These are phyloP conservation scores for Protonibea diacanthus DNA, from an alignment of 2,797 vertebrate genomes.

Conservation along the genomic window DNA sequence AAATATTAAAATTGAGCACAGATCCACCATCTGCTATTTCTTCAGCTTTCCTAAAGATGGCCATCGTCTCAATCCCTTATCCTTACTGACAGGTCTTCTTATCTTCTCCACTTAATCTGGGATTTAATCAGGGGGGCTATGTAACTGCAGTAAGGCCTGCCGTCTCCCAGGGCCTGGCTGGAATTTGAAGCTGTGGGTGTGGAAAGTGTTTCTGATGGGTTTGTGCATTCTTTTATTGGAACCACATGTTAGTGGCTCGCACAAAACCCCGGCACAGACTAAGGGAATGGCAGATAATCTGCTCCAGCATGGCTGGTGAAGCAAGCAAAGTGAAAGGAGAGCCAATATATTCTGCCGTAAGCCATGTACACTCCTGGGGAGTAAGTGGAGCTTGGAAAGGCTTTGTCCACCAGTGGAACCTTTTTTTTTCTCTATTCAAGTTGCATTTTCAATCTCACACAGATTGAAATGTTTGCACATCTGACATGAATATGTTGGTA, in stretches of 20 bases:
- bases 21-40: constrained; percentile 67
- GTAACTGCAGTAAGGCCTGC: constrained; percentile 77
- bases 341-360: constrained; percentile 67
- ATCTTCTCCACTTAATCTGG: constrained; percentile 86
- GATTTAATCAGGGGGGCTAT: constrained; percentile 81
- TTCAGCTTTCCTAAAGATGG: constrained; percentile 70
- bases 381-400: constrained; percentile 62
- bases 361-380: constrained; percentile 64
- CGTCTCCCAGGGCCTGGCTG: constrained; percentile 83
- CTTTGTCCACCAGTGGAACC: constrained; percentile 57
- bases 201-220: constrained; percentile 86
- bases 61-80: constrained; percentile 72
- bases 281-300: constrained; percentile 78
- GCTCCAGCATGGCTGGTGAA: constrained; percentile 67
- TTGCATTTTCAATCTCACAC: constrained; percentile 65
- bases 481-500: constrained; percentile 72
- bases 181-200: constrained; percentile 87
- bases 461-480: constrained; percentile 71
- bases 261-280: constrained; percentile 75
- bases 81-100: constrained; percentile 77
- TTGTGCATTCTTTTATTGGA: constrained; percentile 84
- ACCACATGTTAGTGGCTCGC: constrained; percentile 85
- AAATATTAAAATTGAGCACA: constrained; percentile 51
- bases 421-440: constrained; percentile 53
- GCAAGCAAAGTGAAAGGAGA: constrained; percentile 65